Percentiles rank a stretch among this genome's conserved stretches.
Conservation (phyloP, 1,140 invertebrate species). For the Drosophila nasuta region DNA sequence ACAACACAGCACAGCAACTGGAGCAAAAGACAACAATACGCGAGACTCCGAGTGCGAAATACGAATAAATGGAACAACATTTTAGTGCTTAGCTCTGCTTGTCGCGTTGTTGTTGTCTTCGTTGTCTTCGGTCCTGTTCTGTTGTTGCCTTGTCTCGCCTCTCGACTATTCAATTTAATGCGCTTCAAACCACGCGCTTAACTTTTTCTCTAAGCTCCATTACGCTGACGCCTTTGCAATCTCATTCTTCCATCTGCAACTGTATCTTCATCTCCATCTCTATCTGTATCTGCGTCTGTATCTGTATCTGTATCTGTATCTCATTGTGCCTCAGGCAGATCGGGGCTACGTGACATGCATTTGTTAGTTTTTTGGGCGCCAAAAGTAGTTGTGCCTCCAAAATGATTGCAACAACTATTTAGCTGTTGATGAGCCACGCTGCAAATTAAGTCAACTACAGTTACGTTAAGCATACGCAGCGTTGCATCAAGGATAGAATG, state of each 20-base stretch:
- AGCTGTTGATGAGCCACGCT: background rate
- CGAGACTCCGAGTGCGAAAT: background rate
- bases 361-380: constrained; percentile 30
- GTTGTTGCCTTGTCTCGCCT: constrained; percentile 9
- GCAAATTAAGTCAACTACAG: background rate
- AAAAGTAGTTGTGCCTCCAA: constrained; percentile 20
- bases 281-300: background rate
- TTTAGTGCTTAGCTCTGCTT: constrained; percentile 23
- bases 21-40: constrained; percentile 26
- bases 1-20: constrained; percentile 25
- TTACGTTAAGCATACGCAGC: constrained; percentile 35
- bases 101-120: background rate
- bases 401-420: constrained; percentile 23
- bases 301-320: background rate
- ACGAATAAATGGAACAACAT: constrained; percentile 15
- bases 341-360: constrained; percentile 43
- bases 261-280: background rate
- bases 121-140: background rate
- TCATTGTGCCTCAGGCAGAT: background rate
- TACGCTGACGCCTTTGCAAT: too few species aligned
- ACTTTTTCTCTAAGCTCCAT: constrained; percentile 15
- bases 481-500: background rate
- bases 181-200: constrained; percentile 38
- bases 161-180: constrained; percentile 51
- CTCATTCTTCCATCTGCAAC: background rate